Evolutionary conservation across 2,888 invertebrate genomes (phyloP), one percentile per base, ranked within the genome.

Genomic region (Electrophaes corylata): DNA sequence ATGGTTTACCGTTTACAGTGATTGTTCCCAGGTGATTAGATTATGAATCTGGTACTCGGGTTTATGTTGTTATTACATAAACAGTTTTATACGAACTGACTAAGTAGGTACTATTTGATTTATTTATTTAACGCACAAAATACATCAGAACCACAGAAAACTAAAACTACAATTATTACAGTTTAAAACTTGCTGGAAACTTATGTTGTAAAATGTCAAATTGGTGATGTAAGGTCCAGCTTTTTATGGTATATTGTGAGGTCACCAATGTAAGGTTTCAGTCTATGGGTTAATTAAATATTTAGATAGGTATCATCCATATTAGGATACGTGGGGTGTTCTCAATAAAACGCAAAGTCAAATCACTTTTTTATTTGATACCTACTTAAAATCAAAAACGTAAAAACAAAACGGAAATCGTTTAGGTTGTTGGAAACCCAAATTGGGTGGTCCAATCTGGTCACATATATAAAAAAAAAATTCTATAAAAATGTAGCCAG

Each of bases 371-470:
- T 35, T 8, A 16, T 16, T 33, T 33, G 33, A 12, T 37, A 16
- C 37, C n/a, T n/a, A n/a, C n/a, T 2, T 35, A 47, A 47, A 35
- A 46, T 20, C 19, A 47, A 47, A 35, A 33, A 31, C 10, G 16
- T 16, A 16, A 37, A 16, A 37, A 16, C 37, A 37, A 37, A 37
- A 16, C 10, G 3, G 16, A 37, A 37, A 10, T 1, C 26, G 26
- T 10, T 29, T 37, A 2, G 16, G 3, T 37, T 37, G 1, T 37
- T 12, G 33, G 46, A 19, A 33, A 37, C 47, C 35, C 46, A n/a
- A 18, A 33, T 46, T 47, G 47, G 47, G 47, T 47, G 47, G 47
- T 35, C 47, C 35, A 37, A 47, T 35, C 23, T 37, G 10, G 3
- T 10, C 0, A 8, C 5, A 37, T 23, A 12, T 20, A 8, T 10